Base-by-base conservation (phyloP, 2,797 vertebrate genomes). In the Xiphophorus birchmanni region DNA sequence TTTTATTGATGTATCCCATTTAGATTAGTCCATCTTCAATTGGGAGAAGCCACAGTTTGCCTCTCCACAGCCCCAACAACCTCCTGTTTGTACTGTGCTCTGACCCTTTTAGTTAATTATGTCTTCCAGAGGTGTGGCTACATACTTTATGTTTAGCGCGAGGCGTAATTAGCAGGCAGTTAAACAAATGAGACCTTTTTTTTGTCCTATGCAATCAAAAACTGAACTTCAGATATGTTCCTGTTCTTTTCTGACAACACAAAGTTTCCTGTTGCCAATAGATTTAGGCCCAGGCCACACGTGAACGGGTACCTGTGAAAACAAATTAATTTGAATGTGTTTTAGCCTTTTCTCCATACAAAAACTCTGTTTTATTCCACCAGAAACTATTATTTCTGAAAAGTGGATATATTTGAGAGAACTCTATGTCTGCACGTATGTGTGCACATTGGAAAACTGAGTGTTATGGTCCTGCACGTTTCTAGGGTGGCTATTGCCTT, bases 31-130 rank as follows among this genome's bases (percentile, higher is more conserved):
- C 91, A 89, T 95, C 96, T 96, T 95, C 92, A 93, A 91, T 92
- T 83, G 86, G 94, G 92, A 94, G 92, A 94, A 83, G 93, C 91
- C 93, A 93, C 72, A 75, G 95, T 95, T 91, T 29, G 26, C 12
- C n/a, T 29, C 26, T 1, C 54, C 9, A 1, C 50, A 52, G 7
- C 10, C 10, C 26, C 3, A 1, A 3, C 26, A 26, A 90, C 90
- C 93, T 44, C 82, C 82, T 3, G 77, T 75, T 82, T 79, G 50
- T 90, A 76, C 93, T 91, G 93, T 93, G 86, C 93, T 95, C 91
- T 94, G 95, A 96, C 96, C 96, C 95, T 96, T 96, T 97, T 97
- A 96, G 95, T 94, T 96, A 96, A 97, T 94, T 93, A 96, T 92
- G 93, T 95, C 93, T 95, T 94, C 90, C 91, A 91, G 88, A 88